Percentiles rank a stretch among this genome's conserved stretches.
Evolutionary conservation across 2,113 vertebrate species (phyloP).

Genomic region (Pterocles orientalis): DNA sequence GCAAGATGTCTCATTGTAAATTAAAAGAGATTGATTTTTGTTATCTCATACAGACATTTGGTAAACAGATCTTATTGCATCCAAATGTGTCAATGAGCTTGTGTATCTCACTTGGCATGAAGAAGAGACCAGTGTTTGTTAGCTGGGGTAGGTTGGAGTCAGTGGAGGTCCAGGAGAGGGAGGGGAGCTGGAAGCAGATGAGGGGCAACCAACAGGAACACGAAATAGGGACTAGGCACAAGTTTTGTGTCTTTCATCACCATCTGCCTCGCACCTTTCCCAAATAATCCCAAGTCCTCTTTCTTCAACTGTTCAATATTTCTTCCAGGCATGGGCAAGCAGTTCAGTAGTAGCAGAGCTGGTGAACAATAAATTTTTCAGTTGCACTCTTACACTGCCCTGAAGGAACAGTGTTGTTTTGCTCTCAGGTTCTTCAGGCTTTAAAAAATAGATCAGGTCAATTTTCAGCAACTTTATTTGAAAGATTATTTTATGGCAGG

Average conservation of each 20-base stretch:
- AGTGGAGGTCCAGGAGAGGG: neutral
- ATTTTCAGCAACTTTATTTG: neutral
- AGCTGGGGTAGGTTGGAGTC: neutral
- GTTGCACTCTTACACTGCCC: neutral
- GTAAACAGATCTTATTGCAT: neutral
- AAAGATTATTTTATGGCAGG: neutral
- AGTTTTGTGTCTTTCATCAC: neutral
- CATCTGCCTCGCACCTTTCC: neutral
- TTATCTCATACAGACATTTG: neutral
- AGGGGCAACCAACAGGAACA: neutral
- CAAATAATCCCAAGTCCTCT: neutral
- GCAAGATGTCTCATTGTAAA: rapidly evolving
- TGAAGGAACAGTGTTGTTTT: neutral
- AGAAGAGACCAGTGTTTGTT: neutral
- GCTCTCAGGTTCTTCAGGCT: neutral
- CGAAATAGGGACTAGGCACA: neutral
- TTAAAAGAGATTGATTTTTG: neutral
- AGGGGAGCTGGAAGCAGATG: neutral
- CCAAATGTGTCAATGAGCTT: neutral
- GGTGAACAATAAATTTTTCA: neutral
- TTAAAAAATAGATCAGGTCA: neutral
- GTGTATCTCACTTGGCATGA: neutral
- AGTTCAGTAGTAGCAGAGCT: neutral
- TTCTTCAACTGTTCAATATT: neutral
- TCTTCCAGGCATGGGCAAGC: neutral